Evolutionary conservation across 2,888 invertebrate species (phyloP), one percentile per base, ranked within the genome.

Genomic region (Cryptocheilus praepositus): DNA sequence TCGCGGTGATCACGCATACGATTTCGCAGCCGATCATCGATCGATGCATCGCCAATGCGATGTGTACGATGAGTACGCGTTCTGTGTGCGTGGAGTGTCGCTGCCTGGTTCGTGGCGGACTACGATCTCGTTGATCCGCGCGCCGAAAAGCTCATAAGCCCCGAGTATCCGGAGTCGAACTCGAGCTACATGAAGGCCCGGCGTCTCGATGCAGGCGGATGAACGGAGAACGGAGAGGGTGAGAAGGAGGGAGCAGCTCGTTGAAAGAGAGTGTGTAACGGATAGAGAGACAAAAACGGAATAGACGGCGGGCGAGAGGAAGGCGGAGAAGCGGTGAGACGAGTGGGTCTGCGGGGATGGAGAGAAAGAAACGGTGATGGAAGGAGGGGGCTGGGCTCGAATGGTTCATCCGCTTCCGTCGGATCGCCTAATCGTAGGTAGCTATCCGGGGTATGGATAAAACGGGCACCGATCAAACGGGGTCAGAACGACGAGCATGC

Each of bases 391-490:
- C 8, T 8, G 3, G 55, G 16, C 44, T 56, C 56, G 36, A 78
- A 79, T 74, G 70, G 72, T 72, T 70, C 71, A 28, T 70, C 67
- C 67, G 76, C 59, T 79, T 76, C 76, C 67, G 79, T 61, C 65
- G 68, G 74, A 76, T 74, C 72, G 78, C 79, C 78, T 78, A 78
- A 78, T 78, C 78, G 74, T 70, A 79, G 64, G 71, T 70, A 68
- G 52, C 76, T 76, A 78, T 79, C 79, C 70, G 65, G 67, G 56
- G n/a, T n/a, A 67, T 61, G 76, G 78, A 79, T 79, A 79, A 78
- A 78, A 79, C 70, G 78, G 21, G 22, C 51, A 58, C 46, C 36
- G 46, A 63, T 77, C 70, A 63, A 75, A 78, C 65, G 63, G 64
- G 76, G 76, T 76, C 79, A 71, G 55, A 66, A 61, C 45, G 46